Conservation (phyloP, 2,888 invertebrate species). For the Chrysotoxum bicinctum region DNA sequence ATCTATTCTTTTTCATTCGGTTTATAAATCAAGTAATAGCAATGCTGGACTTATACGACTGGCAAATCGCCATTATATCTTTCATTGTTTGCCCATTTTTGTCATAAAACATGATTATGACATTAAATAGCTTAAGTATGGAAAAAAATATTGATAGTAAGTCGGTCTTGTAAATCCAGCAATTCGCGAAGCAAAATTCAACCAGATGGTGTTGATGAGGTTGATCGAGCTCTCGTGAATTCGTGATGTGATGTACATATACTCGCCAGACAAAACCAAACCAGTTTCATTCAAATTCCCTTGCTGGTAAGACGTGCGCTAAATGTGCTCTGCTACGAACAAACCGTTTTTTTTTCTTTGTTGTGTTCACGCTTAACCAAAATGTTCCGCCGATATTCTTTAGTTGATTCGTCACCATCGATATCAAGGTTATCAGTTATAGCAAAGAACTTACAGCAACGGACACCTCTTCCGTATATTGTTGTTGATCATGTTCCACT, state of each 20-base stretch:
- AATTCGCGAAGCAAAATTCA: slow-evolving; percentile 29
- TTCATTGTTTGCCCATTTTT: no score
- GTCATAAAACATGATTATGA: no score
- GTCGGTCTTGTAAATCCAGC: no score
- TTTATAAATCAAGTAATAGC: background rate
- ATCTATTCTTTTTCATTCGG: slow-evolving; percentile 35
- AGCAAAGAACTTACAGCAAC: slow-evolving; percentile 73
- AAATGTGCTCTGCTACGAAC: slow-evolving; percentile 14
- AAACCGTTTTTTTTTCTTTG: slow-evolving; percentile 29
- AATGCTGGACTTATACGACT: no score
- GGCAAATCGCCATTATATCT: no score
- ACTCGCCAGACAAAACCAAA: slow-evolving; percentile 37
- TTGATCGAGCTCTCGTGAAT: slow-evolving; percentile 9
- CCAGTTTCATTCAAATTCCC: slow-evolving; percentile 62
- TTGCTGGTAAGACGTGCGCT: slow-evolving; percentile 50
- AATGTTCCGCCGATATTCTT: slow-evolving; percentile 81
- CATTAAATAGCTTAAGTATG: no score
- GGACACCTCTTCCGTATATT: slow-evolving; percentile 71
- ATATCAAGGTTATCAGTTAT: slow-evolving; percentile 77
- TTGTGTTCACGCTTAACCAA: background rate
- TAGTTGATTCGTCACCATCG: slow-evolving; percentile 78
- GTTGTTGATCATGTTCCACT: slow-evolving; percentile 75
- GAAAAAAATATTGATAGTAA: no score
- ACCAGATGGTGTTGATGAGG: background rate
- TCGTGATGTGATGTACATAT: no score